phyloP scores from a whole-genome alignment of 2,888 invertebrate species.

The Anorthoa munda region DNA sequence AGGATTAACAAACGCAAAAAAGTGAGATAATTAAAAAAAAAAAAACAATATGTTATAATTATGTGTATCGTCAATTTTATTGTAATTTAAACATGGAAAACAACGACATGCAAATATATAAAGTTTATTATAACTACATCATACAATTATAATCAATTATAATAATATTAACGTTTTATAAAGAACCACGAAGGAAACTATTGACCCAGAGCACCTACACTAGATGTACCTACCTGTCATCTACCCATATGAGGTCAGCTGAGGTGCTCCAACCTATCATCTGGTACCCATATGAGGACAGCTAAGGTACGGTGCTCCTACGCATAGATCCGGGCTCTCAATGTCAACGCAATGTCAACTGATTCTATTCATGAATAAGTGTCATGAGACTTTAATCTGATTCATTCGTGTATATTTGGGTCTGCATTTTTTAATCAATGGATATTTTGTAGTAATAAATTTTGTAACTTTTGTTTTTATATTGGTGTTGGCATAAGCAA shows the following conservation, averaged over 20 bases:
- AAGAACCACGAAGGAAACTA: background rate
- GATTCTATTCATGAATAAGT: conserved; percentile 10
- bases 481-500: background rate
- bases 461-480: background rate
- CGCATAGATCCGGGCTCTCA: conserved; percentile 43
- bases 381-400: background rate
- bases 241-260: conserved; percentile 17
- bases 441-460: background rate
- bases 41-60: too few relatives aligned
- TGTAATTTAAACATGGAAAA: too few relatives aligned
- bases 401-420: background rate
- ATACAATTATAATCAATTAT: background rate
- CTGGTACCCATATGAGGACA: conserved; percentile 17
- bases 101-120: background rate
- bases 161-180: background rate
- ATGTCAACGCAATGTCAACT: conserved; percentile 43
- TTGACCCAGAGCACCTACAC: conserved; percentile 43
- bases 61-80: too few relatives aligned
- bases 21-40: too few relatives aligned
- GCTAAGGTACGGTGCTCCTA: conserved; percentile 34
- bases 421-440: background rate
- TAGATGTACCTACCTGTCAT: conserved; percentile 6
- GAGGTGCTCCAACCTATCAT: conserved; percentile 12
- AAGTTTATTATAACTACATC: background rate
- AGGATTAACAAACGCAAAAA: too few relatives aligned